A percentile compares a stretch with the other conserved stretches of the same genome.
These are phyloP conservation scores for Falco naumanni DNA, from an alignment of 2,797 vertebrate species.

Conservation along the genomic window DNA sequence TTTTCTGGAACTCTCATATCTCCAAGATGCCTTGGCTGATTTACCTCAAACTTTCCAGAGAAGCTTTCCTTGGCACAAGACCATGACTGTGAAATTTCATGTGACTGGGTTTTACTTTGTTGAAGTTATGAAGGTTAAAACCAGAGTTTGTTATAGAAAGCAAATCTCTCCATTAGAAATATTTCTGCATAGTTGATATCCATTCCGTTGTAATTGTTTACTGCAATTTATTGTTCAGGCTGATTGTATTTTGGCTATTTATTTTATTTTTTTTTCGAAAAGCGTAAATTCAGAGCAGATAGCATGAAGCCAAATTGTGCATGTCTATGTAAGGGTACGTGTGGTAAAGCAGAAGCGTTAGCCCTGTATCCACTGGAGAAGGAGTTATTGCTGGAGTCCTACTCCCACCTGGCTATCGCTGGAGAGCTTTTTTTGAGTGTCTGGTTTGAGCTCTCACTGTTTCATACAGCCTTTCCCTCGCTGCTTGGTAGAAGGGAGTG, in stretches of 20 bases:
- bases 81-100: slow-evolving; percentile 49
- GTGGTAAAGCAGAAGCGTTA: background rate
- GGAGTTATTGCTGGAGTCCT: background rate
- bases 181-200: background rate
- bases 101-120: slow-evolving; percentile 29
- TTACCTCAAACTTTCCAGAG: slow-evolving; percentile 63
- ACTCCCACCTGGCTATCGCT: background rate
- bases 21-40: slow-evolving; percentile 47
- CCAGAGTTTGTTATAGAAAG: background rate
- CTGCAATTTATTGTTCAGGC: background rate
- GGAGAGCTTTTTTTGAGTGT: background rate
- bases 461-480: background rate
- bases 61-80: slow-evolving; percentile 50
- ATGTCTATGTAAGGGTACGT: background rate
- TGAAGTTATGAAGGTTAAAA: slow-evolving; percentile 35
- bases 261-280: background rate
- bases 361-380: background rate
- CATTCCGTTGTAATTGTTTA: slow-evolving; percentile 12
- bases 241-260: slow-evolving; percentile 1
- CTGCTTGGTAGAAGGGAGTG: background rate
- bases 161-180: slow-evolving; percentile 39
- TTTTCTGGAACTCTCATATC: slow-evolving; percentile 63
- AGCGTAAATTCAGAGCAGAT: background rate
- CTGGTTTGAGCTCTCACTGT: background rate
- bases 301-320: background rate